Percentiles rank a stretch among this genome's conserved stretches.
phyloP scores from a whole-genome alignment of 2,797 vertebrate species.

The Takifugu rubripes region DNA sequence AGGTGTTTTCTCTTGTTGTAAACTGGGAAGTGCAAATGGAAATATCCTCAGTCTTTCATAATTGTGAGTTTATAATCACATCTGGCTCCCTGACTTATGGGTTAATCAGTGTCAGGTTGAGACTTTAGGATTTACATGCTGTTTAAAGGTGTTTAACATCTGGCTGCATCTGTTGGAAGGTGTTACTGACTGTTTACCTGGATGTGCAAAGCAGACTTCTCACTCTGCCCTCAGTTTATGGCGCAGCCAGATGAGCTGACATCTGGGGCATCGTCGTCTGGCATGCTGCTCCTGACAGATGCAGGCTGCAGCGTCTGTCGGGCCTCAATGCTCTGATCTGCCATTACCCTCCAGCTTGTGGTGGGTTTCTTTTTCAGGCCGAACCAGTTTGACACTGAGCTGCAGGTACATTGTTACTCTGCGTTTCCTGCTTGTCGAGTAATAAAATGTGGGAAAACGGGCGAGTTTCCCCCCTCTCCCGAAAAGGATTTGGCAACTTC shows the following conservation, averaged over 20 bases:
- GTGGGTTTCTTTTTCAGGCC: not conserved
- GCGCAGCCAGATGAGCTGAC: conserved; percentile 37
- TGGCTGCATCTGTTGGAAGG: conserved; percentile 3
- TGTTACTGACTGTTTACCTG: conserved; percentile 7
- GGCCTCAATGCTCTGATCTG: not conserved
- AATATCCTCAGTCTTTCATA: too few species aligned
- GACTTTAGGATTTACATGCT: not conserved
- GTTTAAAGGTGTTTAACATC: conserved; percentile 11
- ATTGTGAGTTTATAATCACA: too few species aligned
- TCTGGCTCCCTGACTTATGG: too few species aligned
- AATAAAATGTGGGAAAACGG: not conserved
- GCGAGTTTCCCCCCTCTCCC: too few species aligned
- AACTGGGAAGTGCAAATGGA: too few species aligned
- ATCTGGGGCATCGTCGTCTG: conserved; percentile 31
- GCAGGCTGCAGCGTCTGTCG: not conserved
- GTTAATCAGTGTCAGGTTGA: not conserved
- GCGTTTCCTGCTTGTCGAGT: not conserved
- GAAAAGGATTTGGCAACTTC: too few species aligned
- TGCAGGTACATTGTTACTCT: not conserved
- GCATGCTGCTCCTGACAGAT: conserved; percentile 19
- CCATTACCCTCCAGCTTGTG: not conserved
- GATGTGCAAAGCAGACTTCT: conserved; percentile 25
- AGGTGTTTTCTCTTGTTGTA: too few species aligned
- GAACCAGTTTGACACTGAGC: conserved; percentile 1
- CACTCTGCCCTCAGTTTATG: conserved; percentile 14